Base-by-base conservation (phyloP, 2,113 vertebrate species). In the Dipodomys stephensi region DNA sequence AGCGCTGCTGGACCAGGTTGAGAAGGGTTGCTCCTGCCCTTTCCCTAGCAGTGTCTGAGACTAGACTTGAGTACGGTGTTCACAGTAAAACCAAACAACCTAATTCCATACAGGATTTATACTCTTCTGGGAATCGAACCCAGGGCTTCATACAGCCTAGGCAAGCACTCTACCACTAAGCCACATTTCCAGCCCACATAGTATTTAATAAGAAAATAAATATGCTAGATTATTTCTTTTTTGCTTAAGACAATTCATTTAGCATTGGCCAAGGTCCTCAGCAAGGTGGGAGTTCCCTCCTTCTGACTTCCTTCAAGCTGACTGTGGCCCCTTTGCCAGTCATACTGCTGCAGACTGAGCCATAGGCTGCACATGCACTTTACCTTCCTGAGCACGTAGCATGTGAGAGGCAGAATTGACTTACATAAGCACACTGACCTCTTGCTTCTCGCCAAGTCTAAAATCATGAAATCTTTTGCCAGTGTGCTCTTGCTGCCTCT, bases 361-460 rank as follows among this genome's bases (percentile, higher is more conserved):
- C 7, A 39, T 0, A n/a, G 86, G 83, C 71, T 20, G 65, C n/a
- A 8, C 7, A 20, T 0, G 23, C 18, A 8, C 80, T 71, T 95
- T 82, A 23, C 81, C 92, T 87, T 95, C 87, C 95, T 1, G 30
- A 39, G 87, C 95, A 95, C 46, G 5, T 91, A 3, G 8, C 46
- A 0, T 83, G 28, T 23, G 83, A 83, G 94, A 64, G 94, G 64
- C 77, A 3, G 0, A 39, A 81, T 74, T 22, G 87, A 85, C 91
- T 95, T 92, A 92, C 79, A 88, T 79, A 92, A 96, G 95, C 78
- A 76, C 32, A 0, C 78, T 68, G 91, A 95, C 95, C 94, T 93
- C 97, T 74, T 71, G 77, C 91, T 93, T 83, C 94, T 92, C 32
- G 49, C 89, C 76, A 71, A 92, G 82, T 84, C 81, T 94, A 60